Conservation (phyloP, 2,888 invertebrate species). For the Aplocera efformata region DNA sequence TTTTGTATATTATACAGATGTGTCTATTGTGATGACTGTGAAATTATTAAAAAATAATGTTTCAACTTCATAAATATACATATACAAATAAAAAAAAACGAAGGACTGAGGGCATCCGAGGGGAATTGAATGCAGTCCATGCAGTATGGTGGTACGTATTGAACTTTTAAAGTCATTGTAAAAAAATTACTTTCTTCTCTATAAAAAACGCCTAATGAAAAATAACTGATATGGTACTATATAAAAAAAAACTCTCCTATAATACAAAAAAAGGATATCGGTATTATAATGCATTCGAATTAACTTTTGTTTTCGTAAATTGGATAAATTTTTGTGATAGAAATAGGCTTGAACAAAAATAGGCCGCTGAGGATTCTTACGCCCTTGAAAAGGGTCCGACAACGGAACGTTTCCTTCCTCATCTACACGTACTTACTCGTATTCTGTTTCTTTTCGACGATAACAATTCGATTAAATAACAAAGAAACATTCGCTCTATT, state of each 20-base stretch:
- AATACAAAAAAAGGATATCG: constrained; percentile 27
- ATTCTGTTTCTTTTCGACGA: constrained; percentile 28
- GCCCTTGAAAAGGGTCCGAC: constrained; percentile 49
- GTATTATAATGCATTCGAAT: constrained; percentile 1
- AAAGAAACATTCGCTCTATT: constrained; percentile 23
- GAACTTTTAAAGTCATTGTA: no score
- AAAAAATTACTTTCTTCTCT: no score
- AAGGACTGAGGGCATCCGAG: no score
- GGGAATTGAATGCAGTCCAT: no score
- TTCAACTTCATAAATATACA: no score
- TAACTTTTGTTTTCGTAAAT: constrained; percentile 11
- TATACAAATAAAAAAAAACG: no score
- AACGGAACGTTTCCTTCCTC: constrained; percentile 37
- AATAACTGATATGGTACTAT: constrained; percentile 35
- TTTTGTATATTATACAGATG: no score
- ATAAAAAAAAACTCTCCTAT: constrained; percentile 33
- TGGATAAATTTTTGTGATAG: constrained; percentile 16
- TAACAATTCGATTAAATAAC: constrained; percentile 33
- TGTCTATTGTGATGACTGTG: no score
- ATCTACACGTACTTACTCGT: constrained; percentile 31
- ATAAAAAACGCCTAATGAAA: no score
- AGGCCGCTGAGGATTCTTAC: constrained; percentile 38
- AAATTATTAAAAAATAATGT: no score
- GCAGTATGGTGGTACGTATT: no score
- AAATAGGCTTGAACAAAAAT: constrained; percentile 30